Evolutionary conservation across 2,797 vertebrate species (phyloP).

Genomic region (Danionella dracula): DNA sequence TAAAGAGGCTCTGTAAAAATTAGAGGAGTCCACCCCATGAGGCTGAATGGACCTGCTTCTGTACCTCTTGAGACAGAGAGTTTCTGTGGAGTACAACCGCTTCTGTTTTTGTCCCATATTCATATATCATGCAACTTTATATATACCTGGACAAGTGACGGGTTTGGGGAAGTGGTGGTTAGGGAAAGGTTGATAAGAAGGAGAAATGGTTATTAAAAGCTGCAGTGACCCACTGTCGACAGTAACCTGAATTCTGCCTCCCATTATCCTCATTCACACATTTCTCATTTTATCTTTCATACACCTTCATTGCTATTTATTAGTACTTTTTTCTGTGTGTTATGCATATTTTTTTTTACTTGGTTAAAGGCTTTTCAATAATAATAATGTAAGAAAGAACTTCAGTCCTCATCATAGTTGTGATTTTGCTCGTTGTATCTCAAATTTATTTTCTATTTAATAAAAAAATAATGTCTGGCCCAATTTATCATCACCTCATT

Average conservation of each 20-base stretch:
- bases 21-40: not conserved
- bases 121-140: slow-evolving; percentile 50
- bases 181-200: slow-evolving; percentile 6
- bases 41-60: not conserved
- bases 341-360: not conserved
- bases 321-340: not conserved
- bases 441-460: too few species aligned
- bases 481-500: too few species aligned
- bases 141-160: slow-evolving; percentile 55
- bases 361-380: too few species aligned
- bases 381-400: too few species aligned
- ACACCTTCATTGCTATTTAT: too few species aligned
- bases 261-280: not conserved
- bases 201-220: slow-evolving; percentile 37
- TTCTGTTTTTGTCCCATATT: slow-evolving; percentile 53
- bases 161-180: slow-evolving; percentile 9
- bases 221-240: slow-evolving; percentile 39
- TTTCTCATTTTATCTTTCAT: not conserved
- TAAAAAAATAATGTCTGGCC: too few species aligned
- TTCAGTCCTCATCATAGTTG: too few species aligned
- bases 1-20: slow-evolving; percentile 1
- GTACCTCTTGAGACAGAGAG: not conserved
- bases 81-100: slow-evolving; percentile 41
- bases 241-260: slow-evolving; percentile 32
- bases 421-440: too few species aligned